Conservation (phyloP, 2,113 vertebrate genomes). For the Hucho hucho region DNA sequence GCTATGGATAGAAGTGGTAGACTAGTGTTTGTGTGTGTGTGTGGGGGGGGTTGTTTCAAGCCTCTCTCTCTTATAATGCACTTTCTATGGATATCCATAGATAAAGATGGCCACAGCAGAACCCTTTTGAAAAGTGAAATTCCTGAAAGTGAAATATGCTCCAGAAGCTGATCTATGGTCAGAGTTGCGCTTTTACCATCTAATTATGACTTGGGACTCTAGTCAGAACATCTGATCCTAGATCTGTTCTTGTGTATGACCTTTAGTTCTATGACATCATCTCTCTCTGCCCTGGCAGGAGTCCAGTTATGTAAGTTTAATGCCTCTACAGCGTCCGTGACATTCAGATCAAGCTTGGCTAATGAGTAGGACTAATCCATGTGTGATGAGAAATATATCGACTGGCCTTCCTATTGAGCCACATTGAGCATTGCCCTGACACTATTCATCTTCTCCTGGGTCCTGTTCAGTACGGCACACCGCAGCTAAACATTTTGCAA, state of each 20-base stretch:
- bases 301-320: slow-evolving; percentile 23
- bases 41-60: neutral
- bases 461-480: neutral
- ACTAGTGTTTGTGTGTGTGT: neutral
- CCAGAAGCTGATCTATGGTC: neutral
- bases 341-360: slow-evolving; percentile 50
- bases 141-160: neutral
- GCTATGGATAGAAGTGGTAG: slow-evolving; percentile 30
- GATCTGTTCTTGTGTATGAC: neutral
- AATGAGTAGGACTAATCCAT: slow-evolving; percentile 46
- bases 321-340: slow-evolving; percentile 45
- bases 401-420: slow-evolving; percentile 20
- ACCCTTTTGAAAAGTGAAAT: too few relatives aligned
- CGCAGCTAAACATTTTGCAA: too few relatives aligned
- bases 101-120: too few relatives aligned
- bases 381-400: slow-evolving; percentile 53
- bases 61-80: too few relatives aligned
- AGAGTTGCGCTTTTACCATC: neutral
- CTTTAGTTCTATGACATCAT: neutral
- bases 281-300: slow-evolving; percentile 13
- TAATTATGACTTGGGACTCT: too few relatives aligned
- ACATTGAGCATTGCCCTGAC: neutral
- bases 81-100: too few relatives aligned
- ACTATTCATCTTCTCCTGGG: slow-evolving; percentile 13
- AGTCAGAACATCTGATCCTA: neutral